Base-by-base conservation (phyloP, 2,113 vertebrate genomes). In the Pseudorasbora parva region DNA sequence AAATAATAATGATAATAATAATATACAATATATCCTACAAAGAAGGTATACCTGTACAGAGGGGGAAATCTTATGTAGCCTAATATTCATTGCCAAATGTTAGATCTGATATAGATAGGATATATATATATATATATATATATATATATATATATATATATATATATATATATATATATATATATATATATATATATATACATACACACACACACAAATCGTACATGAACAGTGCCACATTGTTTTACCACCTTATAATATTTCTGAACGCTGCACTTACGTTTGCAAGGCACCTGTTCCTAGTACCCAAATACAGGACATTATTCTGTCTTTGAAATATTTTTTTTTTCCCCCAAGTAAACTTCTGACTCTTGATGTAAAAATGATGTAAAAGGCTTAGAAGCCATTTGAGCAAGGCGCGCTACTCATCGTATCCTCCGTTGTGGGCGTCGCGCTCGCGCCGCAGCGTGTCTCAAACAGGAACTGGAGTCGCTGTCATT, bases 401-500 rank as follows among this genome's bases (percentile, higher is more conserved):
- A 15, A 25, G 56, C 75, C 45, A n/a, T 17, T 68, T 2, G 78
- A 49, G 47, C 56, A 45, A 17, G 41, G 60, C 64, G 62, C 30
- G 30, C 51, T 23, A 25, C 19, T 27, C 60, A 30, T 82, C 76
- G 74, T 73, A 72, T 83, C 81, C 83, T 66, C 74, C 66, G 83
- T 62, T 47, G 84, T 64, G 41, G 75, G 54, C 33, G 62, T 72
- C 73, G 33, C 66, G 21, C 51, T 71, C 72, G 43, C 62, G 19
- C 37, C 68, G n/a, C 71, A 27, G 41, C 45, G 69, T 10, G 51
- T 79, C 66, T 79, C 82, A 82, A 85, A 87, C 88, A 85, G 81
- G 81, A 88, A 87, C 87, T 84, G 78, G 30, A 86, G 80, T 23
- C 64, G 85, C 78, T 75, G 69, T 62, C 80, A 23, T 79, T 83